Evolutionary conservation across 2,113 vertebrate species (phyloP).

Genomic region (Speoplatyrhinus poulsoni): DNA sequence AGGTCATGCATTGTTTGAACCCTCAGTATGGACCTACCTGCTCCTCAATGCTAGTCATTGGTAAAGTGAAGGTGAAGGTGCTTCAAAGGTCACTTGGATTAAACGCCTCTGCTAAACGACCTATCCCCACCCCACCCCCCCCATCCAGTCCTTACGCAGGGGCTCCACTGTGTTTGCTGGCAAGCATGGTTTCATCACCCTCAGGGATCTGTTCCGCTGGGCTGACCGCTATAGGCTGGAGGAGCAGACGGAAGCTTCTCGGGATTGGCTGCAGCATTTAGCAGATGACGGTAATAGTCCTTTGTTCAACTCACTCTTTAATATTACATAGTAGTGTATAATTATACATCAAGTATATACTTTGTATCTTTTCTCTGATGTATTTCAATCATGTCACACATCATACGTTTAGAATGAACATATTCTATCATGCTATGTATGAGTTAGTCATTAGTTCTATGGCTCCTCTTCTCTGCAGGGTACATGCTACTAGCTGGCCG

Average conservation of each 20-base stretch:
- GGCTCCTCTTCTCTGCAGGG: slow-evolving; percentile 67
- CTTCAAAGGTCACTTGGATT: too few relatives aligned
- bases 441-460: too few relatives aligned
- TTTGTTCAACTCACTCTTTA: too few relatives aligned
- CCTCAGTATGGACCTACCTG: too few relatives aligned
- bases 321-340: too few relatives aligned
- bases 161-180: slow-evolving; percentile 95
- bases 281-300: slow-evolving; percentile 69
- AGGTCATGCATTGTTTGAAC: too few relatives aligned
- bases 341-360: too few relatives aligned
- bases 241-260: slow-evolving; percentile 80
- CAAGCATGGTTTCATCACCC: slow-evolving; percentile 95
- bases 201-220: slow-evolving; percentile 96
- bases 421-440: slow-evolving; percentile 77
- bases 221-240: slow-evolving; percentile 91
- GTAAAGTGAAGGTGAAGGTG: too few relatives aligned
- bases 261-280: slow-evolving; percentile 94
- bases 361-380: too few relatives aligned
- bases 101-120: too few relatives aligned
- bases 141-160: slow-evolving; percentile 84
- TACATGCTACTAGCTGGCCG: slow-evolving; percentile 95
- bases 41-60: too few relatives aligned
- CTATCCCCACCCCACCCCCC: not conserved
- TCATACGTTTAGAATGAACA: not conserved
- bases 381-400: not conserved